A percentile compares a stretch with the other conserved stretches of the same genome.
phyloP scores from a whole-genome alignment of 1,140 invertebrate genomes.

The Homarus americanus region DNA sequence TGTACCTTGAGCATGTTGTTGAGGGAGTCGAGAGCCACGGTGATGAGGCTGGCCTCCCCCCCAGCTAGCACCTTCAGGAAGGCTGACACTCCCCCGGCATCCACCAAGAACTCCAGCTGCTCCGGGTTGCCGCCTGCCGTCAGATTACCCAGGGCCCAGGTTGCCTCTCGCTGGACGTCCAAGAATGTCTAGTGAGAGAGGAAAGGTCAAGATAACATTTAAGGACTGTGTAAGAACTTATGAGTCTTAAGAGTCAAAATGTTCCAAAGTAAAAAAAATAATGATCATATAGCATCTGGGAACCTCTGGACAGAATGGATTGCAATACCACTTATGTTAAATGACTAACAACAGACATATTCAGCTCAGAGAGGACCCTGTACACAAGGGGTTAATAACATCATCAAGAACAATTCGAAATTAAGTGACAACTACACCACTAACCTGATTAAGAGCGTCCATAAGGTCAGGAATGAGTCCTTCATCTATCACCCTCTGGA shows the following conservation, averaged over 20 bases:
- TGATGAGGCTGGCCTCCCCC: conserved; percentile 86
- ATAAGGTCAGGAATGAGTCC: conserved; percentile 97
- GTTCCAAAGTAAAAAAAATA: too few species aligned
- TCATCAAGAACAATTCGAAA: too few species aligned
- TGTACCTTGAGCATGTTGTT: conserved; percentile 93
- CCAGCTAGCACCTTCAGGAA: conserved; percentile 96
- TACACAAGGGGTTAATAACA: too few species aligned
- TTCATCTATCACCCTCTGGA: conserved; percentile 98
- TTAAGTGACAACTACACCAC: too few species aligned
- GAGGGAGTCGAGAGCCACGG: conserved; percentile 94
- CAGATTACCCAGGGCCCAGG: conserved; percentile 99
- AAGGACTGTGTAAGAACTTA: too few species aligned
- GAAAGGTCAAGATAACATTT: background rate
- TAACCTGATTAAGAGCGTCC: conserved; percentile 86
- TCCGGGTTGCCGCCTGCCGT: conserved; percentile 96
- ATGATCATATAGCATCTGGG: too few species aligned
- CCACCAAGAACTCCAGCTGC: conserved; percentile 89
- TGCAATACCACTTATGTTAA: too few species aligned
- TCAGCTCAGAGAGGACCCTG: too few species aligned
- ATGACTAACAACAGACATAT: too few species aligned
- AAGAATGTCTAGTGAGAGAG: conserved; percentile 93
- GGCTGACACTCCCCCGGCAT: conserved; percentile 92
- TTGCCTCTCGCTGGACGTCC: conserved; percentile 99
- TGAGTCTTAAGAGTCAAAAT: too few species aligned
- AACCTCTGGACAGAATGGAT: too few species aligned